Evolutionary conservation across 2,797 vertebrate genomes (phyloP), one percentile per base, ranked within the genome.

Genomic region (Melanotaenia boesemani): DNA sequence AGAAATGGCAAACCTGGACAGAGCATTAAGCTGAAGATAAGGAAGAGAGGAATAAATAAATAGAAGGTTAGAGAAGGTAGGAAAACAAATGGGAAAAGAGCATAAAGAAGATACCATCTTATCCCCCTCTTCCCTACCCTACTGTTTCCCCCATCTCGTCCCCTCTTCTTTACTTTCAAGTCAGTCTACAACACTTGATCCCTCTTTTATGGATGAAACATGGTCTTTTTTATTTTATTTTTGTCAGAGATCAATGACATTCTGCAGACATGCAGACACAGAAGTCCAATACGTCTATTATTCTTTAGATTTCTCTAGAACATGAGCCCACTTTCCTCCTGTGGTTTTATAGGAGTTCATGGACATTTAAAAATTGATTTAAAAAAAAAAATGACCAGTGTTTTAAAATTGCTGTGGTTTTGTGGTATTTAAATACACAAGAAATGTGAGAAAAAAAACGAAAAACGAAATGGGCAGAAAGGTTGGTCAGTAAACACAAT

Each of bases 211-310:
- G 84, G 86, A 81, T 83, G 86, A 88, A 86, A 90, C 71, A 62
- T n/a, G 34, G 89, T 87, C 77, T 82, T 83, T 85, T 84, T 88
- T 73, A 73, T 91, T 88, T 92, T 89, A 84, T 91, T 92, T 90
- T 89, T 63, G 88, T 88, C 86, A 86, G 69, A 86, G 91, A 94
- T 95, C 93, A 78, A 94, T 95, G 89, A 50, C 66, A 73, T 86
- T 88, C 81, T 80, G 79, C 84, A 86, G 82, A 88, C 84, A 88
- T 67, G 68, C 79, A 86, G 77, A 88, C 86, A 88, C 58, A 8
- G 63, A 74, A 91, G 81, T 87, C 88, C 6, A 80, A 85, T 86
- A 84, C 86, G 83, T 92, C 85, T 88, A 89, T 88, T 86, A 88
- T 88, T 89, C 84, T 91, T 88, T 90, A 89, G 76, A 87, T 90